Base-by-base conservation (phyloP, 2,113 vertebrate genomes). In the Pleuronectes platessa region DNA sequence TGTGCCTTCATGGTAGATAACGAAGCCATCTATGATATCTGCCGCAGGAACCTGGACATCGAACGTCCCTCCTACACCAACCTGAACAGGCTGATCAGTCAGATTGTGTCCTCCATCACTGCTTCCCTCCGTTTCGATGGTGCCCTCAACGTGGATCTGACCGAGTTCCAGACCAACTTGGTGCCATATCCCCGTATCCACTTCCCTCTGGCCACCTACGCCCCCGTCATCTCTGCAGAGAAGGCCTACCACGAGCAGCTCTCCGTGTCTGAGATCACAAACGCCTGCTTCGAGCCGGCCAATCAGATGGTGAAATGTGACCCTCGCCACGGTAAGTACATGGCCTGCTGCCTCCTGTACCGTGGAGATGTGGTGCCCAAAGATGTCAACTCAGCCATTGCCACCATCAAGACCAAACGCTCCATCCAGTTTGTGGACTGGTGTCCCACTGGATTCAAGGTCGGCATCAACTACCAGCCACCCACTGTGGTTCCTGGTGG, bases 1-100 rank as follows among this genome's bases (percentile, higher is more conserved):
- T 97, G 95, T 66, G 94, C 95, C 6, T 96, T 96, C 90, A 95
- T 96, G 95, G 95, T 95, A 0, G 95, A 96, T 80, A 96, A 95
- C 0, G 95, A 96, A 88, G 95, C 95, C 88, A 96, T 96, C 88
- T 96, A 95, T 0, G 94, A 96, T 21, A 96, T 96, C 89, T 96
- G 95, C 0, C 93, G 94, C n/a, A 93, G 94, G 63, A 96, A 96
- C 78, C 90, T 95, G 2, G 93, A 95, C 37, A 94, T 95, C 9
- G 94, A 96, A 64, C 94, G 93, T 15, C 94, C 89, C 26, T 88
- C 88, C 15, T 90, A 94, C 88, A 93, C 93, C 75, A 94, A 93
- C 59, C 89, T 94, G 3, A 94, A 94, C 74, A 91, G 93, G 79
- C 49, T 94, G 13, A 94, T 94, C 31, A 77, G 93, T 59, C 66